Percentiles rank a stretch among this genome's conserved stretches.
These are phyloP conservation scores for Hyphantria cunea DNA, from an alignment of 1,140 invertebrate species.

Conservation along the genomic window DNA sequence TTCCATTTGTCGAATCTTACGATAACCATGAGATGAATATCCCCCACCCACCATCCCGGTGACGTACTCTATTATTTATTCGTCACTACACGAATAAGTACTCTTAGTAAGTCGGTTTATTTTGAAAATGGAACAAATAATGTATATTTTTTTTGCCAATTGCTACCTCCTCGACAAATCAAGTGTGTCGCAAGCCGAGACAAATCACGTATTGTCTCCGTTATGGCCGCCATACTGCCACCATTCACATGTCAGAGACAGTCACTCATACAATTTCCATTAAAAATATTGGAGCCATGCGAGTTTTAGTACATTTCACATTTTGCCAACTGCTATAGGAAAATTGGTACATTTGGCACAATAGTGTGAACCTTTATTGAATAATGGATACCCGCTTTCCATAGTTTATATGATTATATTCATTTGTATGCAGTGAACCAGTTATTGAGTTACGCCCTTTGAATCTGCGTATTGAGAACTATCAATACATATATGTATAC, in stretches of 20 bases:
- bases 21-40: no score
- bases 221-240: conserved; percentile 40
- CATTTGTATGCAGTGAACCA: background rate
- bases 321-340: background rate
- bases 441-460: background rate
- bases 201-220: conserved; percentile 61
- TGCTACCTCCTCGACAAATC: background rate
- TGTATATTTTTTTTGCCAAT: no score
- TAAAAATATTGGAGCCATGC: no score
- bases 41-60: no score
- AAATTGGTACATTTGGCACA: background rate
- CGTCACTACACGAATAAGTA: no score
- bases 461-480: no score
- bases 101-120: no score
- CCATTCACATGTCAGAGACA: conserved; percentile 22
- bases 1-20: no score
- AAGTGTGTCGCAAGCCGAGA: conserved; percentile 50
- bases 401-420: background rate
- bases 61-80: no score
- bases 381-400: background rate
- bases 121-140: no score
- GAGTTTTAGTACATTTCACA: no score
- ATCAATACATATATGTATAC: no score
- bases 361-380: background rate
- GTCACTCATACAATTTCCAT: background rate